A percentile compares a stretch with the other conserved stretches of the same genome.
These are phyloP conservation scores for Anthopleura sola DNA, from an alignment of 64 coral and sea anemone genomes.

Conservation along the genomic window DNA sequence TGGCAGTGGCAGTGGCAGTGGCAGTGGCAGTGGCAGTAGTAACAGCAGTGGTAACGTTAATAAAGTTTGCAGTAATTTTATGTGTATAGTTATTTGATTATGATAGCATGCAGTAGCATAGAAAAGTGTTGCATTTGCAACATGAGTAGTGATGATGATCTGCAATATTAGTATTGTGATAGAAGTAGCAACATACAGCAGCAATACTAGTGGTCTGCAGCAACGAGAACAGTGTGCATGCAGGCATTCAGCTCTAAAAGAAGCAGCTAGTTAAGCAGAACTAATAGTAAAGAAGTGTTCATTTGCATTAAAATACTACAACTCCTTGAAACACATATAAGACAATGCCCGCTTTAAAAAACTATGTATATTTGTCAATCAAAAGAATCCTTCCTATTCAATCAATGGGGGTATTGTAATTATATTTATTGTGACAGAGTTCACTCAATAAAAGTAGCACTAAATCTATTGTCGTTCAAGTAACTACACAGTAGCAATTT, in stretches of 20 bases:
- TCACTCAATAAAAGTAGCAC: not conserved
- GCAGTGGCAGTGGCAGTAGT: no score
- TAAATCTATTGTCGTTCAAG: not conserved
- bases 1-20: not conserved
- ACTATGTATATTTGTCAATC: not conserved
- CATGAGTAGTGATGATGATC: no score
- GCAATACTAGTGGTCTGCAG: no score
- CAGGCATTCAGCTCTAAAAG: not conserved
- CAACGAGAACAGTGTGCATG: no score
- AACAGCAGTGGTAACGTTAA: not conserved
- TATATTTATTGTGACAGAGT: not conserved
- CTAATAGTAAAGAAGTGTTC: not conserved
- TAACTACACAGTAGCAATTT: not conserved
- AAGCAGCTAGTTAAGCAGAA: not conserved
- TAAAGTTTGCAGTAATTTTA: not conserved
- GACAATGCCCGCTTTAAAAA: not conserved
- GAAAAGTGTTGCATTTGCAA: no score
- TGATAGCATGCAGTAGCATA: no score
- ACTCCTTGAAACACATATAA: not conserved
- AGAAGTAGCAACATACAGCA: no score
- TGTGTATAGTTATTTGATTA: no score
- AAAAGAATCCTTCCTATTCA: not conserved
- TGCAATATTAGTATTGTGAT: no score
- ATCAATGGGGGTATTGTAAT: not conserved
- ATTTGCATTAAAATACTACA: not conserved